A percentile compares a stretch with the other conserved stretches of the same genome.
Conservation (phyloP, 2,113 vertebrate genomes). For the Xiphophorus hellerii region DNA sequence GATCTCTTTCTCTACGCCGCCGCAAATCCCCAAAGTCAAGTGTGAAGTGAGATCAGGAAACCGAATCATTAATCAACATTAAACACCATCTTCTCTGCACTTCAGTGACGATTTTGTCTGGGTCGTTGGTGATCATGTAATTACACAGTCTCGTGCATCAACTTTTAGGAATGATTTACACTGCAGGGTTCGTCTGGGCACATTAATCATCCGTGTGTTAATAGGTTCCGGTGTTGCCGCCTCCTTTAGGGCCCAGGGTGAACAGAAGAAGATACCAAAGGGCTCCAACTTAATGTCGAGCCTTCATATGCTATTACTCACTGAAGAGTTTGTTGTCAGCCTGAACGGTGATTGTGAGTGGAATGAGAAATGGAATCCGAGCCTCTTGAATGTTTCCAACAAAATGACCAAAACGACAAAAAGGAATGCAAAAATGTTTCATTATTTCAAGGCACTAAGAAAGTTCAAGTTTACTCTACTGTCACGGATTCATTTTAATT, state of each 20-base stretch:
- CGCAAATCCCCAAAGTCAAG: background rate
- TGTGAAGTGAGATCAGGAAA: slow-evolving; percentile 8
- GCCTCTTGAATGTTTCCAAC: background rate
- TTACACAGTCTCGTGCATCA: slow-evolving; percentile 48
- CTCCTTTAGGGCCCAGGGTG: slow-evolving; percentile 45
- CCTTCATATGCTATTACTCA: slow-evolving; percentile 58
- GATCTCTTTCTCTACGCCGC: background rate
- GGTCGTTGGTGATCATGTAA: slow-evolving; percentile 66
- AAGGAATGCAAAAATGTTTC: background rate
- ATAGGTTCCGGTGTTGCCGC: slow-evolving; percentile 57
- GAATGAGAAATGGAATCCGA: slow-evolving; percentile 35
- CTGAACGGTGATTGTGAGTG: slow-evolving; percentile 38
- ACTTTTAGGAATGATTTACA: slow-evolving; percentile 69
- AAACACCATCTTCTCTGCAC: slow-evolving; percentile 37
- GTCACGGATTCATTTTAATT: background rate
- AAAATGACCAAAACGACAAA: background rate
- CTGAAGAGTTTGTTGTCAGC: slow-evolving; percentile 38
- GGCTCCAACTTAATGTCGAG: slow-evolving; percentile 51
- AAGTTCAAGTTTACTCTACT: background rate
- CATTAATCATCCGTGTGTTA: slow-evolving; percentile 66
- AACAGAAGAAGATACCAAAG: slow-evolving; percentile 48
- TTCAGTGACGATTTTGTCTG: slow-evolving; percentile 54
- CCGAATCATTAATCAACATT: slow-evolving; percentile 55
- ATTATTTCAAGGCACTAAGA: background rate
- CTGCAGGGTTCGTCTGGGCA: slow-evolving; percentile 48